phyloP scores from a whole-genome alignment of 2,888 invertebrate species.

The Leptopterna dolabrata region DNA sequence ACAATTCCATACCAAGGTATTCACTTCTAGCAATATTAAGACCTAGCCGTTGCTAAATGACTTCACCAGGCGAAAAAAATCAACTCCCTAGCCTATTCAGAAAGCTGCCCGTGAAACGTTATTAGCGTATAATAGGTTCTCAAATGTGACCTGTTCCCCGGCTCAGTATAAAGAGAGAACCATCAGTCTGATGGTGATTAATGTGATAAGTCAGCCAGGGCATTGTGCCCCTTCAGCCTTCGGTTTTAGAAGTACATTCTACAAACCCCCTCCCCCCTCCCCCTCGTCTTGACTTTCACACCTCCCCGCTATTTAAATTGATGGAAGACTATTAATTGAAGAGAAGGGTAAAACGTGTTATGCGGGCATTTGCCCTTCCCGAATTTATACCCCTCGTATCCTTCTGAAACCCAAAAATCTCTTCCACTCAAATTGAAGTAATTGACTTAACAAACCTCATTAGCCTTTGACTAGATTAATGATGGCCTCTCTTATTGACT shows the following conservation, averaged over 20 bases:
- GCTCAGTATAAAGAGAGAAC: not conserved
- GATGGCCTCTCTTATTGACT: constrained; percentile 30
- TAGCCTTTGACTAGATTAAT: constrained; percentile 22
- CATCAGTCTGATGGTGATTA: constrained; percentile 17
- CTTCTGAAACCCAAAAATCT: constrained; percentile 2
- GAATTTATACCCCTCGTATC: not conserved
- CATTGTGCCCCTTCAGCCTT: constrained; percentile 14
- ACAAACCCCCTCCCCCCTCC: not conserved
- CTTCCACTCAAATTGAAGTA: constrained; percentile 26
- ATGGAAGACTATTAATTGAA: constrained; percentile 30
- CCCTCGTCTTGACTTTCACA: not conserved
- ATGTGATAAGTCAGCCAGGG: not conserved
- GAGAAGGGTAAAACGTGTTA: constrained; percentile 27
- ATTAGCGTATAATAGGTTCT: not conserved
- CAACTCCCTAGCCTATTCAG: too few species aligned
- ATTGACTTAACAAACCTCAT: constrained; percentile 42
- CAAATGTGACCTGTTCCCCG: not conserved
- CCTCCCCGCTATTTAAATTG: constrained; percentile 13
- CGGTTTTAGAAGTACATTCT: not conserved
- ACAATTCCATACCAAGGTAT: too few species aligned
- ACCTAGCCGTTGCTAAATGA: too few species aligned
- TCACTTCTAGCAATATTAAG: too few species aligned
- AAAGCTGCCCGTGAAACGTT: too few species aligned
- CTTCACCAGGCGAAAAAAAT: too few species aligned
- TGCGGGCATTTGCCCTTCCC: not conserved